Percentiles rank a stretch among this genome's conserved stretches.
Conservation (phyloP, 2,797 vertebrate species). For the Poecilia gillii region DNA sequence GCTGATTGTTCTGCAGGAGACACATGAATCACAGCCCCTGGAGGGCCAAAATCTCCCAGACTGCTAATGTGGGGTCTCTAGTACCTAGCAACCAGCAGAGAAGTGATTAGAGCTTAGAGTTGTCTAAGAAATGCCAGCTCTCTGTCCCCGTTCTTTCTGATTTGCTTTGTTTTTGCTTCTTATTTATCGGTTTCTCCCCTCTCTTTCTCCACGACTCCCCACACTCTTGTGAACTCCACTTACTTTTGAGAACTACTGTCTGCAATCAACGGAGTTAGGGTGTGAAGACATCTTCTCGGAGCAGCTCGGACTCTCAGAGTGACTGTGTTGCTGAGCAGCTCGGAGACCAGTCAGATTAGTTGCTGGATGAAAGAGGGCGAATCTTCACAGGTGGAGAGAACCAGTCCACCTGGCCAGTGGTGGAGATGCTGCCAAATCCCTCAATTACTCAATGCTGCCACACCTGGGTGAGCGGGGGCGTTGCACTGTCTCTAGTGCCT, state of each 20-base stretch:
- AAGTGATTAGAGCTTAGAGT: conserved; percentile 68
- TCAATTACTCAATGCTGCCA: conserved; percentile 71
- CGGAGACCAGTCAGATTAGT: conserved; percentile 57
- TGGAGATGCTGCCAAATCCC: conserved; percentile 68
- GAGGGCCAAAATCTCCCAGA: conserved; percentile 58
- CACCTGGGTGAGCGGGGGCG: conserved; percentile 58
- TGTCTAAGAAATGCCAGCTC: conserved; percentile 57
- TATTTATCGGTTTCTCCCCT: conserved; percentile 32
- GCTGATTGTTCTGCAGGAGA: conserved; percentile 74
- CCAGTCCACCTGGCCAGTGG: conserved; percentile 58
- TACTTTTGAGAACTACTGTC: conserved; percentile 78
- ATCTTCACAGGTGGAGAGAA: conserved; percentile 55
- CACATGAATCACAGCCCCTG: conserved; percentile 51
- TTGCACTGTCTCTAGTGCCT: conserved; percentile 72
- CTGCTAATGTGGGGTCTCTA: conserved; percentile 66
- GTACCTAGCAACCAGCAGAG: conserved; percentile 68
- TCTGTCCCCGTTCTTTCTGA: conserved; percentile 39
- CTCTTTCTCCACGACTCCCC: conserved; percentile 38
- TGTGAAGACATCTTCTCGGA: conserved; percentile 47
- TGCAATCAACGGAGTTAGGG: conserved; percentile 44
- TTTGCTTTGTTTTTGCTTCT: conserved; percentile 51
- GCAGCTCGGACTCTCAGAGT: conserved; percentile 44
- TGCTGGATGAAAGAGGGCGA: conserved; percentile 45
- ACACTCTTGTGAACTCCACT: conserved; percentile 60
- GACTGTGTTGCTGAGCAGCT: conserved; percentile 55